Conservation (phyloP, 2,797 vertebrate genomes). For the Sebastiscus albofasciatus region DNA sequence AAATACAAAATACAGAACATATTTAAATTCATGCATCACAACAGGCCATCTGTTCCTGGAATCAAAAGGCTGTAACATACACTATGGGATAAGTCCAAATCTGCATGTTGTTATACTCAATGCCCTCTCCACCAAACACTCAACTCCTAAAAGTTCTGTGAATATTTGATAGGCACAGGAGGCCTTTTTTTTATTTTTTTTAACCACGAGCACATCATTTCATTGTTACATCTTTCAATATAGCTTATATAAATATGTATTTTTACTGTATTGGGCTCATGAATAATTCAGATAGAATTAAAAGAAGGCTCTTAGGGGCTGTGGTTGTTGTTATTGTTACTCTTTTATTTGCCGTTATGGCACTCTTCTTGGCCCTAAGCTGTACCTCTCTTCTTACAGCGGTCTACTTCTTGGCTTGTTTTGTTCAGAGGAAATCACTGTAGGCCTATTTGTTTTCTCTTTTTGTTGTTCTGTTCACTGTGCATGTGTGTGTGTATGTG, state of each 20-base stretch:
- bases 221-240: constrained; percentile 61
- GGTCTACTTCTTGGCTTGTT: constrained; percentile 28
- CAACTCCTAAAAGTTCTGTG: constrained; percentile 36
- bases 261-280: constrained; percentile 42
- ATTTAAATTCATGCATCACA: constrained; percentile 8
- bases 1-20: background rate
- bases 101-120: constrained; percentile 16
- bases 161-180: constrained; percentile 35
- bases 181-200: constrained; percentile 37
- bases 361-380: constrained; percentile 32
- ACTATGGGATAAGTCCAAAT: constrained; percentile 17
- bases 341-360: constrained; percentile 50
- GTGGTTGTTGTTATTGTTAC: constrained; percentile 57
- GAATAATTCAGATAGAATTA: constrained; percentile 56
- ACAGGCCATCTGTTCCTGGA: background rate
- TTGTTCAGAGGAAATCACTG: constrained; percentile 52
- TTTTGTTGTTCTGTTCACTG: background rate
- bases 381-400: constrained; percentile 25
- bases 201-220: constrained; percentile 8
- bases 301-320: constrained; percentile 37
- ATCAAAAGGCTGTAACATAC: constrained; percentile 11
- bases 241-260: constrained; percentile 60
- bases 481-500: background rate
- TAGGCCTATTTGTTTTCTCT: constrained; percentile 24
- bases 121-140: background rate